Percentiles rank a stretch among this genome's conserved stretches.
These are phyloP conservation scores for Phodopus roborovskii DNA, from an alignment of 2,113 vertebrate species.

Conservation along the genomic window DNA sequence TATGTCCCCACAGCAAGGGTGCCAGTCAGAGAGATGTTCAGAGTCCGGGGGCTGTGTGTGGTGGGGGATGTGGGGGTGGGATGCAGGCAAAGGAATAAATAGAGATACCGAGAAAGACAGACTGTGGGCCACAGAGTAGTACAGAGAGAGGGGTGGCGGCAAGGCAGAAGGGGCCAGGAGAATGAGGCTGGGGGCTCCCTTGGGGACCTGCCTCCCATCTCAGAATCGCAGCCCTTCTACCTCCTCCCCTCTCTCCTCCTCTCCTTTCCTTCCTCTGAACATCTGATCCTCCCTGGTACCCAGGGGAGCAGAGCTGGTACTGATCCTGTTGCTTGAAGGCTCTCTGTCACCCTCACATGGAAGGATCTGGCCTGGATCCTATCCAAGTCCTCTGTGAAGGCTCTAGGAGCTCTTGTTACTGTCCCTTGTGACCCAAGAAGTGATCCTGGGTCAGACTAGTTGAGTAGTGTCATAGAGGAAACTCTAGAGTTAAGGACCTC, in stretches of 20 bases:
- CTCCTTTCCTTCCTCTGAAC: not conserved
- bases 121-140: not conserved
- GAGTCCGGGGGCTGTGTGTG: not conserved
- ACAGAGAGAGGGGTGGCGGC: rapidly evolving
- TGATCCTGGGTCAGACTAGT: not conserved
- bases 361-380: not conserved
- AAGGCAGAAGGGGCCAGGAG: not conserved
- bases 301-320: conserved; percentile 1
- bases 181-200: not conserved
- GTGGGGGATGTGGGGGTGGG: not conserved
- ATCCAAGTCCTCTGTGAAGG: not conserved
- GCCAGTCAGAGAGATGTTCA: not conserved
- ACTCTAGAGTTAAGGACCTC: not conserved
- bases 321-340: not conserved
- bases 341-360: not conserved
- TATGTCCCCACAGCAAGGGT: not conserved
- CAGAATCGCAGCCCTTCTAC: not conserved
- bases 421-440: not conserved
- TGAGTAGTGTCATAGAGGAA: not conserved
- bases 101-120: not conserved
- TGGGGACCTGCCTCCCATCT: not conserved
- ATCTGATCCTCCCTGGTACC: conserved; percentile 55
- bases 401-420: not conserved
- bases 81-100: not conserved
- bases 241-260: not conserved